Evolutionary conservation across 2,888 invertebrate species (phyloP).

Genomic region (Eupithecia pulchellata): DNA sequence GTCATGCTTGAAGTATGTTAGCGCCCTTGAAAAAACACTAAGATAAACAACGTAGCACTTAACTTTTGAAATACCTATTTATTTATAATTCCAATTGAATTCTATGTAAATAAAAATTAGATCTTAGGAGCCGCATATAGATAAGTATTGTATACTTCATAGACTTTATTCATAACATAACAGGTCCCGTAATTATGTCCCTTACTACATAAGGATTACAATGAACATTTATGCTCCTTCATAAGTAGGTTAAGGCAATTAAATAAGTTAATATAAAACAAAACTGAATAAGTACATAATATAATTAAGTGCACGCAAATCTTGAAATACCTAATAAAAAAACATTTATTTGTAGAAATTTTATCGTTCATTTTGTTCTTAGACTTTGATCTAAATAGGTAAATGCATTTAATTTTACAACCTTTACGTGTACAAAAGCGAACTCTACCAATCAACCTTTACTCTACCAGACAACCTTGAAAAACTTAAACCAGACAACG

Average conservation of each 20-base stretch:
- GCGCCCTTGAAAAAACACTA: slow-evolving; percentile 31
- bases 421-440: too few species aligned
- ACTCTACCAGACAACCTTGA: neutral
- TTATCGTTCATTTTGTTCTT: too few species aligned
- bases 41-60: slow-evolving; percentile 27
- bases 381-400: too few species aligned
- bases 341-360: neutral
- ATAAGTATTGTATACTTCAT: too few species aligned
- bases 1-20: slow-evolving; percentile 25
- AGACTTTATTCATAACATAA: too few species aligned
- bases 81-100: slow-evolving; percentile 9
- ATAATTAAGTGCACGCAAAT: neutral
- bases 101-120: neutral
- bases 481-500: neutral
- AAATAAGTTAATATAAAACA: too few species aligned
- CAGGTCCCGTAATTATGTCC: too few species aligned
- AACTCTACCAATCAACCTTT: neutral
- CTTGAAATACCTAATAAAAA: neutral
- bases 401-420: too few species aligned
- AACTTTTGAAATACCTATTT: slow-evolving; percentile 15
- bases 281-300: too few species aligned
- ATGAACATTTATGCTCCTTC: too few species aligned
- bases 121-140: neutral
- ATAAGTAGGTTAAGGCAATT: too few species aligned
- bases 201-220: too few species aligned